Conservation (phyloP, 2,797 vertebrate genomes). For the Scleropages formosus region DNA sequence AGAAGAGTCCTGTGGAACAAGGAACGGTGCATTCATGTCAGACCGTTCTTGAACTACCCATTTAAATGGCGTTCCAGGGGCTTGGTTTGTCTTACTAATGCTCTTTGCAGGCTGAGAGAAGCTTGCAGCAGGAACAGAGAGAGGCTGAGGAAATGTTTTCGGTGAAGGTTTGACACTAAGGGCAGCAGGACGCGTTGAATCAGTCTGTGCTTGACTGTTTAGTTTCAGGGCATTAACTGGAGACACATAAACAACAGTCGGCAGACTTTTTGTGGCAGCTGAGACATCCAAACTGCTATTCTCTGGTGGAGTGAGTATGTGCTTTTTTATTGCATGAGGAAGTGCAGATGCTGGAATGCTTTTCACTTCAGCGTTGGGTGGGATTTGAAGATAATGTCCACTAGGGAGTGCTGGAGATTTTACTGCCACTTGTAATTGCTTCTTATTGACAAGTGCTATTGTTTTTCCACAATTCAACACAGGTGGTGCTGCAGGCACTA, state of each 20-base stretch:
- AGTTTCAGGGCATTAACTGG: conserved; percentile 49
- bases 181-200: conserved; percentile 9
- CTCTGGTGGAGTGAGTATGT: conserved; percentile 43
- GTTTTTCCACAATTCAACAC: conserved; percentile 25
- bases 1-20: conserved; percentile 32
- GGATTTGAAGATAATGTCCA: conserved; percentile 55
- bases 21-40: conserved; percentile 16
- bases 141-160: conserved; percentile 9
- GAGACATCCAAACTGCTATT: conserved; percentile 22
- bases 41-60: conserved; percentile 65
- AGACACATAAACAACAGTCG: conserved; percentile 52
- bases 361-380: conserved; percentile 50
- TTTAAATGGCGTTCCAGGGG: conserved; percentile 55
- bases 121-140: conserved; percentile 7
- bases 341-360: conserved; percentile 52
- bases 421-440: conserved; percentile 46
- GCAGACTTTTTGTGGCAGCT: conserved; percentile 25
- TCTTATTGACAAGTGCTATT: conserved; percentile 21
- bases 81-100: conserved; percentile 47
- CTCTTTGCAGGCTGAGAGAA: conserved; percentile 38
- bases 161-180: not conserved
- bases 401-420: conserved; percentile 49
- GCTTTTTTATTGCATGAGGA: conserved; percentile 48
- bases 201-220: not conserved
- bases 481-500: conserved; percentile 24